These are phyloP conservation scores for Carassius auratus DNA, from an alignment of 2,113 vertebrate species.

Conservation along the genomic window DNA sequence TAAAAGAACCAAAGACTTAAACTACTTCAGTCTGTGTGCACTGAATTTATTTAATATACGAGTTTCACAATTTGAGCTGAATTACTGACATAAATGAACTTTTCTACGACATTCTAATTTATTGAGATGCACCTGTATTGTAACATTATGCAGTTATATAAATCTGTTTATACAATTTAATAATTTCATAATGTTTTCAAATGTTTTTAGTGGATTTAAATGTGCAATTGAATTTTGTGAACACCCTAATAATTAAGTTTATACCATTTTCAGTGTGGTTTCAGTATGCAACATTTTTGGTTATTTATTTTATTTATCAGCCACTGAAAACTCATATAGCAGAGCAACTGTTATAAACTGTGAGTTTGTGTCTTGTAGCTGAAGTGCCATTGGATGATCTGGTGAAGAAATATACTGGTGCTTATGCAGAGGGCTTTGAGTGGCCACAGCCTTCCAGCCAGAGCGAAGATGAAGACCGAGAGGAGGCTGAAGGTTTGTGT, in stretches of 20 bases:
- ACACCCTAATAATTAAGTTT: not conserved
- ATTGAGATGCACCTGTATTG: not conserved
- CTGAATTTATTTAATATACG: too few species aligned
- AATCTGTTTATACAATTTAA: not conserved
- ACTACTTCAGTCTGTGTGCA: too few species aligned
- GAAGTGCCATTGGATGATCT: conserved; percentile 88
- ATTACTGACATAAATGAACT: too few species aligned
- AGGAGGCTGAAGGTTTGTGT: conserved; percentile 78
- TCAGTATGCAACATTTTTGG: not conserved
- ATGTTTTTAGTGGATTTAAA: not conserved
- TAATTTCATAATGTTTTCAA: not conserved
- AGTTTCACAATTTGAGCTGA: too few species aligned
- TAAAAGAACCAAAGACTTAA: too few species aligned
- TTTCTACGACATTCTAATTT: too few species aligned
- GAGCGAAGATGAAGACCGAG: conserved; percentile 84
- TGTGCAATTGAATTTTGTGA: not conserved
- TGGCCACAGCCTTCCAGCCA: conserved; percentile 84
- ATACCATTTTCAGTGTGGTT: not conserved
- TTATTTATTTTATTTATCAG: not conserved
- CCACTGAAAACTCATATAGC: not conserved
- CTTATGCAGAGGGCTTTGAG: conserved; percentile 86
- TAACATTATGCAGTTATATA: not conserved
- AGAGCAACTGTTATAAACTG: conserved; percentile 17
- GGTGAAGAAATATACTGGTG: conserved; percentile 90
- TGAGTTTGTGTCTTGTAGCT: conserved; percentile 72